These are phyloP conservation scores for Ammodytes marinus DNA, from an alignment of 2,113 vertebrate species.

Conservation along the genomic window DNA sequence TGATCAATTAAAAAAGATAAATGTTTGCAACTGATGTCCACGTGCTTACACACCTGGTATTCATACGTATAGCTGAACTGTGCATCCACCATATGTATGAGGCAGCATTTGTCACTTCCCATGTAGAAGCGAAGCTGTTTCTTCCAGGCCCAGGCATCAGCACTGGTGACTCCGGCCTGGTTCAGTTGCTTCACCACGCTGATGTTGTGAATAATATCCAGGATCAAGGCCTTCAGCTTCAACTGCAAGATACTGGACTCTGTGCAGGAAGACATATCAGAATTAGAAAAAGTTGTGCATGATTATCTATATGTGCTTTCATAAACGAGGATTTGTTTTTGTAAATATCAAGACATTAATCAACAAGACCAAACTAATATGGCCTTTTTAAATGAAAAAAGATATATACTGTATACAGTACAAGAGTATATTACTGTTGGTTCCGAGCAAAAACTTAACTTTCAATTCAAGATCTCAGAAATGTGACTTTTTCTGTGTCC, in stretches of 20 bases:
- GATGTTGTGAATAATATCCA: conserved; percentile 97
- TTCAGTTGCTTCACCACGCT: conserved; percentile 92
- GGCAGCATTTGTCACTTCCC: conserved; percentile 87
- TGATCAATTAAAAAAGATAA: not conserved
- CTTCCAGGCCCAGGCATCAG: conserved; percentile 94
- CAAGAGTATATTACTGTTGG: not conserved
- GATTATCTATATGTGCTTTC: not conserved
- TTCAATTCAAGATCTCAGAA: not conserved
- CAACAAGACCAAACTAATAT: not conserved
- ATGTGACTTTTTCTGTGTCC: not conserved
- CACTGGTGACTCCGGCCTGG: conserved; percentile 83
- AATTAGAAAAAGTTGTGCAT: not conserved
- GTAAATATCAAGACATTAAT: not conserved
- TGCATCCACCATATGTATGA: conserved; percentile 95
- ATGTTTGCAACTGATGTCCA: not conserved
- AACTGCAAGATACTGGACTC: conserved; percentile 90
- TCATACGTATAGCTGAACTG: conserved; percentile 96
- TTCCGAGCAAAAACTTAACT: not conserved
- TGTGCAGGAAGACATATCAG: conserved; percentile 56
- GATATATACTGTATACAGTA: not conserved
- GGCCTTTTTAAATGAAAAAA: not conserved
- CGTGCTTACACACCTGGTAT: conserved; percentile 90
- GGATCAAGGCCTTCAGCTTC: conserved; percentile 96
- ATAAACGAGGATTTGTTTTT: not conserved
- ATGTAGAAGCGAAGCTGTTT: conserved; percentile 97